Evolutionary conservation across 2,888 invertebrate species (phyloP), one percentile per base, ranked within the genome.

Genomic region (Tenthredo livida): DNA sequence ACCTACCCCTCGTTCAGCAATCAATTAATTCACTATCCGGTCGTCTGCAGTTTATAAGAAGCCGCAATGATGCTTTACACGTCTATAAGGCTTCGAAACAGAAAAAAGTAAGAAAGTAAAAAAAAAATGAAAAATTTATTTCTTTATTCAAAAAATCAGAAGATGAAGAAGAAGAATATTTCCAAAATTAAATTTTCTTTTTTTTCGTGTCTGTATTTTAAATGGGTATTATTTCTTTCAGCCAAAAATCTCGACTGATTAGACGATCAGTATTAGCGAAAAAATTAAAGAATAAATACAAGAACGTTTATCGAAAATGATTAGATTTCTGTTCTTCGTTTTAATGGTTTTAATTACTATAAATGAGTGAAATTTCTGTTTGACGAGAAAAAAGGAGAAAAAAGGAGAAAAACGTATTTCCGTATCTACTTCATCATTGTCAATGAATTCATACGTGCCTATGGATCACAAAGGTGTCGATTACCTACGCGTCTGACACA

Each of bases 1-100:
- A 25, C 33, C 17, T 17, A n/a, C n/a, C 70, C 70, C 37, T 70
- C 15, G 6, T 10, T 47, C 25, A 21, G 21, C 25, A 75, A 75
- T 75, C 47, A 70, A 70, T 70, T 70, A 70, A 70, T 70, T 33
- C 70, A 70, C n/a, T 17, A 70, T 70, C 70, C 70, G 70, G 12
- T 33, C 70, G 33, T 37, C 12, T 47, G 47, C 47, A 37, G 37
- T 37, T 33, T 37, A n/a, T 70, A 21, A 75, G 75, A 75, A 75
- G 75, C 75, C 75, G 25, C 75, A 75, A 25, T 75, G 15, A 75
- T 47, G 75, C 47, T 17, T 67, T 29, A 70, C n/a, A 5, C 43
- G 21, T 75, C 12, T 43, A 10, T 40, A 47, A 6, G 75, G 47
- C 37, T 75, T 47, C 47, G 9, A n/a, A 75, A 75, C n/a, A n/a